phyloP scores from a whole-genome alignment of 2,797 vertebrate species.

The Phrynocephalus guinanensis region DNA sequence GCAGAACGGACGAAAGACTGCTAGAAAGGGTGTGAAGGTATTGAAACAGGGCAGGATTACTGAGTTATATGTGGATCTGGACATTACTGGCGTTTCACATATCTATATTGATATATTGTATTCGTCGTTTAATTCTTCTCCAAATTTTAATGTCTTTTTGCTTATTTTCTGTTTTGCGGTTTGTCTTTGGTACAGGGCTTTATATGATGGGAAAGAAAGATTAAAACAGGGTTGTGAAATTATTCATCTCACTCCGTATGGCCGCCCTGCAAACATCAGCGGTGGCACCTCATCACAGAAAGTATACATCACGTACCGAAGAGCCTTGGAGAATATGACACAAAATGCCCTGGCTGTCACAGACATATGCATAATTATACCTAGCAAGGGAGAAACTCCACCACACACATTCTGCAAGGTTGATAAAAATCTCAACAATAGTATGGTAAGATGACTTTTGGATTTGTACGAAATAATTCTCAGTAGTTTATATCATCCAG shows the following conservation, averaged over 20 bases:
- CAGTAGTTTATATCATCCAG: neutral
- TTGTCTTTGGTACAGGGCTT: conserved; percentile 79
- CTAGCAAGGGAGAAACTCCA: conserved; percentile 93
- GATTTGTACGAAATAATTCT: fast-evolving
- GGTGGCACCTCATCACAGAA: conserved; percentile 91
- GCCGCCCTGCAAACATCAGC: conserved; percentile 94
- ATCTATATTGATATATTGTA: neutral
- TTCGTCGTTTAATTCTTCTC: neutral
- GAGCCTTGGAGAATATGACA: conserved; percentile 90
- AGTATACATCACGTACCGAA: conserved; percentile 95
- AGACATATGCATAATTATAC: conserved; percentile 95
- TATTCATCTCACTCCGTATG: conserved; percentile 93
- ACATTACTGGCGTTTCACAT: neutral
- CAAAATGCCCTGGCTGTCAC: conserved; percentile 94
- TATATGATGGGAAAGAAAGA: conserved; percentile 98
- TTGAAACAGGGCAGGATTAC: neutral
- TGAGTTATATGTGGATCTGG: neutral
- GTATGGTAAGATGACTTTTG: conserved; percentile 87
- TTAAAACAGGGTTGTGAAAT: conserved; percentile 95
- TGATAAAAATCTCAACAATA: conserved; percentile 97
- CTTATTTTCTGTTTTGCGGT: neutral
- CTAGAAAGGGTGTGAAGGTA: neutral
- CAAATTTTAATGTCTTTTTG: neutral
- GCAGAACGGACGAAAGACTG: neutral
- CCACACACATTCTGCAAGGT: conserved; percentile 98